Percentiles rank a stretch among this genome's conserved stretches.
phyloP scores from a whole-genome alignment of 1,140 invertebrate species.

The Campodea augens region DNA sequence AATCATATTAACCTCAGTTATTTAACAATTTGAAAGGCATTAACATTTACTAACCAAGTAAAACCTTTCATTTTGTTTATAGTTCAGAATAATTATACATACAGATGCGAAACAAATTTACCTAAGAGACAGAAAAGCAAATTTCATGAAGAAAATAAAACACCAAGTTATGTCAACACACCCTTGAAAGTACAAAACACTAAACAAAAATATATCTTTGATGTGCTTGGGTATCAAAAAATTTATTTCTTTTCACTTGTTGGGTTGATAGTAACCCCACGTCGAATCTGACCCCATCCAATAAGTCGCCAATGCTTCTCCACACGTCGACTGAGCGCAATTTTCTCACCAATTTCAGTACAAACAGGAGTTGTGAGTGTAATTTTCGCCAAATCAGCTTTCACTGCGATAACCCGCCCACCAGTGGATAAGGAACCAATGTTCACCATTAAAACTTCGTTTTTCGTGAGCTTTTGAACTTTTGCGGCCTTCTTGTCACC shows the following conservation, averaged over 20 bases:
- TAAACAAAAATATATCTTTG: too few species aligned
- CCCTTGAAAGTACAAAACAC: too few species aligned
- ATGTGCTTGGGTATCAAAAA: too few species aligned
- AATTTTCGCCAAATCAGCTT: constrained; percentile 95
- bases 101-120: too few species aligned
- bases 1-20: too few species aligned
- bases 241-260: constrained; percentile 18
- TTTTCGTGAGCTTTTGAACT: constrained; percentile 69
- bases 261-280: constrained; percentile 73
- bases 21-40: too few species aligned
- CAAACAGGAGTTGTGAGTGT: constrained; percentile 93
- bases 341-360: constrained; percentile 96
- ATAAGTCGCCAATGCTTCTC: constrained; percentile 99
- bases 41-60: too few species aligned
- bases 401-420: constrained; percentile 86
- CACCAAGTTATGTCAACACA: too few species aligned
- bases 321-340: constrained; percentile 89
- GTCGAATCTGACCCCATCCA: constrained; percentile 90
- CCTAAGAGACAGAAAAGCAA: too few species aligned
- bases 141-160: too few species aligned
- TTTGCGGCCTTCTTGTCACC: constrained; percentile 97
- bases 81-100: too few species aligned
- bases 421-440: constrained; percentile 98
- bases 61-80: too few species aligned
- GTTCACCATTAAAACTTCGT: constrained; percentile 89